These are phyloP conservation scores for Psephotus haematonotus DNA, from an alignment of 2,113 vertebrate species.

Conservation along the genomic window DNA sequence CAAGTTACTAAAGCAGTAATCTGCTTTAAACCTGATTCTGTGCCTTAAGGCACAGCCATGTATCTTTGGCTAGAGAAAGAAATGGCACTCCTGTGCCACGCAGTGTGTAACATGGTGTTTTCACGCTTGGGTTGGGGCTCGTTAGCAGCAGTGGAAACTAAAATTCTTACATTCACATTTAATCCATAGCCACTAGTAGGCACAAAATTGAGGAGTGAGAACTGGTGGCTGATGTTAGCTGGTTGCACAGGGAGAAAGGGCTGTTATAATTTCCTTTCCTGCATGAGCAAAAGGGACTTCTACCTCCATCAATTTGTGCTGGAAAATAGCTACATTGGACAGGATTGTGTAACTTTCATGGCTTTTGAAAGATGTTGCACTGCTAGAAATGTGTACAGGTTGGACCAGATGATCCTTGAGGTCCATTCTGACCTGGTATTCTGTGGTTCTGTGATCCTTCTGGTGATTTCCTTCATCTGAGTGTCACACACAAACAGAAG, in stretches of 20 bases:
- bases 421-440: not conserved
- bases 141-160: not conserved
- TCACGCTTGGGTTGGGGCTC: not conserved
- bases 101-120: not conserved
- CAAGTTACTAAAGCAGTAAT: not conserved
- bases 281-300: not conserved
- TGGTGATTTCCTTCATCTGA: not conserved
- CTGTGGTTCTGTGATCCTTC: not conserved
- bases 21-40: not conserved
- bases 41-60: not conserved
- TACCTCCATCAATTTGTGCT: not conserved
- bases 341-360: not conserved
- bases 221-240: not conserved
- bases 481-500: not conserved
- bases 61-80: not conserved
- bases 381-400: not conserved
- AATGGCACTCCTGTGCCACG: not conserved
- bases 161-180: not conserved
- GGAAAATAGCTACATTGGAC: not conserved
- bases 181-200: not conserved
- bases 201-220: not conserved
- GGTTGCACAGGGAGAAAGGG: not conserved
- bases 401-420: not conserved
- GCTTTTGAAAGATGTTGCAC: not conserved
- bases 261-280: not conserved